These are phyloP conservation scores for Clarias batrachus DNA, from an alignment of 2,113 vertebrate genomes.

Conservation along the genomic window DNA sequence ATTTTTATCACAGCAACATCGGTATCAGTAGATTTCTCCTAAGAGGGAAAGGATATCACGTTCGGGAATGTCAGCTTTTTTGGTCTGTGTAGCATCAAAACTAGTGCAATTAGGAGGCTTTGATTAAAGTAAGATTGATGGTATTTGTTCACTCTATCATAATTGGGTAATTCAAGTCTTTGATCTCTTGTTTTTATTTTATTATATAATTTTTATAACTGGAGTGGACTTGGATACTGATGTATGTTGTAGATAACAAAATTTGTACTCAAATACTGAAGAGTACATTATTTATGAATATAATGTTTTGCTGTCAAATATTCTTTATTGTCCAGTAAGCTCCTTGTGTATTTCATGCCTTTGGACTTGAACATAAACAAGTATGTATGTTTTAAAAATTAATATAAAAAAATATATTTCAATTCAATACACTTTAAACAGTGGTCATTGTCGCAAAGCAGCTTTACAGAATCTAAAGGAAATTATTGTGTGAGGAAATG, in stretches of 20 bases:
- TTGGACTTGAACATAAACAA: not conserved
- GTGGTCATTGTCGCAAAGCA: too few relatives aligned
- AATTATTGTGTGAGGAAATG: too few relatives aligned
- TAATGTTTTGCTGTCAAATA: not conserved
- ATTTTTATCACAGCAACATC: not conserved
- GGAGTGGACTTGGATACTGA: not conserved
- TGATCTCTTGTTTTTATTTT: not conserved
- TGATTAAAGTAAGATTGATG: not conserved
- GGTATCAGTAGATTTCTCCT: not conserved
- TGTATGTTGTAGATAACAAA: too few relatives aligned
- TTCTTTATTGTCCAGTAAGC: not conserved
- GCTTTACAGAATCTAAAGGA: too few relatives aligned
- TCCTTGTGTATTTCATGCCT: not conserved
- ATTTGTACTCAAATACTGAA: not conserved
- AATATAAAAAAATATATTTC: too few relatives aligned
- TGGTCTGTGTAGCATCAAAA: not conserved
- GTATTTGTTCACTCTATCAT: not conserved
- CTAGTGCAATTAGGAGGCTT: not conserved
- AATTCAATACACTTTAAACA: too few relatives aligned
- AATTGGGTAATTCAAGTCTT: too few relatives aligned
- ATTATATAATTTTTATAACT: not conserved
- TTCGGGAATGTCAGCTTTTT: not conserved
- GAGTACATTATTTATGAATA: not conserved
- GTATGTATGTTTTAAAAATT: not conserved
- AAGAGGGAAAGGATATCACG: not conserved